A percentile compares a stretch with the other conserved stretches of the same genome.
These are phyloP conservation scores for Dynastes hyllus DNA, from an alignment of 2,888 invertebrate species.

Conservation along the genomic window DNA sequence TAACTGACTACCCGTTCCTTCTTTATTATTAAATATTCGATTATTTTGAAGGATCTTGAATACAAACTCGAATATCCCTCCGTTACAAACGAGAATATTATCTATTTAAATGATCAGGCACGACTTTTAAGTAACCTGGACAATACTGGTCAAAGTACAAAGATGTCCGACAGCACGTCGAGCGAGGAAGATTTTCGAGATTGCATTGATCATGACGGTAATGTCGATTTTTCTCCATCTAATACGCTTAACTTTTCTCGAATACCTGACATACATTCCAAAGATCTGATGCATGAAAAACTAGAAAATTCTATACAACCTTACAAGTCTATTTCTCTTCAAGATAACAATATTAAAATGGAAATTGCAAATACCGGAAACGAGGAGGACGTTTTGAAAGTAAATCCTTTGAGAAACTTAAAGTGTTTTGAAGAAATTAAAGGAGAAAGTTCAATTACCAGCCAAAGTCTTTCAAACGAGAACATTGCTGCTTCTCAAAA, in stretches of 20 bases:
- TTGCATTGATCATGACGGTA: conserved; percentile 59
- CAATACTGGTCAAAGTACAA: conserved; percentile 37
- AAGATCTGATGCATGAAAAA: conserved; percentile 49
- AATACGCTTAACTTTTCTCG: conserved; percentile 45
- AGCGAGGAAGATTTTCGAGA: conserved; percentile 68
- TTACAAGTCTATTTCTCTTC: conserved; percentile 29
- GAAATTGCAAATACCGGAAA: neutral
- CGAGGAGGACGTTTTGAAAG: conserved; percentile 6
- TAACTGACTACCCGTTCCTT: conserved; percentile 22
- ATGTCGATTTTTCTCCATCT: conserved; percentile 44
- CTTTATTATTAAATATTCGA: conserved; percentile 29
- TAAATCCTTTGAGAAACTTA: neutral
- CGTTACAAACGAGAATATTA: conserved; percentile 48
- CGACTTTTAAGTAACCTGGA: conserved; percentile 40
- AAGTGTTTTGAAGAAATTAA: neutral
- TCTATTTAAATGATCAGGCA: conserved; percentile 62
- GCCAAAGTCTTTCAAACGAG: neutral
- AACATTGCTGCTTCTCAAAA: neutral
- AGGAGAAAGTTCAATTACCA: neutral
- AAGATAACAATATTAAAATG: conserved; percentile 34
- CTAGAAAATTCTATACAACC: conserved; percentile 40
- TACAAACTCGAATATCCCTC: conserved; percentile 43
- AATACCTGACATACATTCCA: conserved; percentile 35
- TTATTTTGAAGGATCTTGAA: conserved; percentile 46
- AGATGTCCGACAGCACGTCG: conserved; percentile 58